A percentile compares a stretch with the other conserved stretches of the same genome.
These are phyloP conservation scores for Agelaius tricolor DNA, from an alignment of 2,113 vertebrate genomes.

Conservation along the genomic window DNA sequence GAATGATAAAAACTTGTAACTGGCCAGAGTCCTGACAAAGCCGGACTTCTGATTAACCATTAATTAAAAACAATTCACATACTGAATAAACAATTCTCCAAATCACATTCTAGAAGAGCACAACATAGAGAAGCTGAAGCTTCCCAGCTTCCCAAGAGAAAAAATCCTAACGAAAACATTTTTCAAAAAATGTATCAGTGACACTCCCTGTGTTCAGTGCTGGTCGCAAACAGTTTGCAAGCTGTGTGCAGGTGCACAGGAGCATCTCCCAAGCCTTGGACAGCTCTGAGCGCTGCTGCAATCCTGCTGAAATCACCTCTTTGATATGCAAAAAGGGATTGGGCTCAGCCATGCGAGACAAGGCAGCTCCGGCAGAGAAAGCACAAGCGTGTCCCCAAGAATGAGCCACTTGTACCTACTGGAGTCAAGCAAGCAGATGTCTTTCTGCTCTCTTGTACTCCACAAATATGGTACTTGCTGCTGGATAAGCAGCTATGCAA, in stretches of 20 bases:
- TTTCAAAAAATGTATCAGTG: no score
- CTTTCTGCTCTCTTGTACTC: slow-evolving; percentile 5
- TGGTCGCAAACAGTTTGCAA: not conserved
- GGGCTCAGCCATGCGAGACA: not conserved
- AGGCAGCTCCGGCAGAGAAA: not conserved
- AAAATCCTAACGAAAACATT: no score
- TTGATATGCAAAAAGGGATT: slow-evolving; percentile 6
- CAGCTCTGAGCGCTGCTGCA: not conserved
- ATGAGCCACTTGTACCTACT: slow-evolving; percentile 21
- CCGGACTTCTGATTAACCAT: no score
- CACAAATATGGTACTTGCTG: not conserved
- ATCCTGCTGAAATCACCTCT: not conserved
- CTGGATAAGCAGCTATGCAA: not conserved
- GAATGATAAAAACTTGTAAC: no score
- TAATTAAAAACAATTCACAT: no score
- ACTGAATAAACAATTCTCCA: no score
- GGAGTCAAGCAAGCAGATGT: slow-evolving; percentile 4
- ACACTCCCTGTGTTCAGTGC: not conserved
- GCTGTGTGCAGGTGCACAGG: not conserved
- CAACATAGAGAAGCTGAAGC: no score
- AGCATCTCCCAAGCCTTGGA: not conserved
- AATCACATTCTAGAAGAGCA: no score
- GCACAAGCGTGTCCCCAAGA: not conserved
- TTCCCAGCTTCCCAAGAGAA: no score
- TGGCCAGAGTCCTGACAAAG: no score